Conservation (phyloP, 2,113 vertebrate species). For the Muntiacus reevesi region DNA sequence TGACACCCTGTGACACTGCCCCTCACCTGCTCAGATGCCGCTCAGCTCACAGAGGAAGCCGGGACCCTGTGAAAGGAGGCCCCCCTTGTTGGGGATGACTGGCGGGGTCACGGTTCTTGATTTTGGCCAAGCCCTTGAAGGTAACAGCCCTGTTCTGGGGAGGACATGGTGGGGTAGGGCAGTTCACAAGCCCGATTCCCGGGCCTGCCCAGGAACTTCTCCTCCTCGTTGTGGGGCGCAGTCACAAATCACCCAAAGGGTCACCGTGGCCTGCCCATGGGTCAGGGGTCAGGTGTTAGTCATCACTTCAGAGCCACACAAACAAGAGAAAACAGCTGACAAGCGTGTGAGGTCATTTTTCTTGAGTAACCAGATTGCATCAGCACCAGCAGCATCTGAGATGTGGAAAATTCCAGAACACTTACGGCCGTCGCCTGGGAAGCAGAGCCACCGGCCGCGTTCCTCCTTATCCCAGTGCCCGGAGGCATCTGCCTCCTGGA, state of each 20-base stretch:
- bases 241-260: not conserved
- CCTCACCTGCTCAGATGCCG: rapidly evolving
- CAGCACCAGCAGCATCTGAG: not conserved
- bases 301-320: not conserved
- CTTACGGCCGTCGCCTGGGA: rapidly evolving
- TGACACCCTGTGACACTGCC: rapidly evolving
- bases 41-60: not conserved
- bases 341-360: not conserved
- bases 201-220: too few species aligned
- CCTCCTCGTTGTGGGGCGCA: not conserved
- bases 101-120: rapidly evolving
- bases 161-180: not conserved
- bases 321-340: not conserved
- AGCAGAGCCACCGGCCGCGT: rapidly evolving
- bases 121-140: not conserved
- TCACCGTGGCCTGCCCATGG: not conserved
- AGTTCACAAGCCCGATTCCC: rapidly evolving
- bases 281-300: not conserved
- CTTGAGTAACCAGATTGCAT: not conserved
- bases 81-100: not conserved
- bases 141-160: rapidly evolving
- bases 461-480: rapidly evolving
- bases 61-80: rapidly evolving
- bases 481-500: too few species aligned
- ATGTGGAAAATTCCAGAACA: not conserved